Percentiles rank a stretch among this genome's conserved stretches.
Evolutionary conservation across 2,888 invertebrate genomes (phyloP).

Genomic region (Hypercompe scribonia): DNA sequence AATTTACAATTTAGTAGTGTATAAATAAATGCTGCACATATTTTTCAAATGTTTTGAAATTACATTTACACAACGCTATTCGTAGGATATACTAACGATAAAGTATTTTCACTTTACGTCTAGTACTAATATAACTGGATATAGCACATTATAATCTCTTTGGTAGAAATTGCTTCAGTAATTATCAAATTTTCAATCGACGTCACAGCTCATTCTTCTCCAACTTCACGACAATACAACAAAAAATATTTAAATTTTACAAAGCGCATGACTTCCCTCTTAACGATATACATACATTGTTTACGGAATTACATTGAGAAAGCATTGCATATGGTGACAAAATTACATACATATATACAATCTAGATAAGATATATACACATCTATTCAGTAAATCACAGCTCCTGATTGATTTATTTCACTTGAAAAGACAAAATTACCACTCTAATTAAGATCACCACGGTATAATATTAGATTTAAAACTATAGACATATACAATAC

Average conservation of each 20-base stretch:
- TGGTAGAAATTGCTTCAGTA: neutral
- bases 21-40: neutral
- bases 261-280: slow-evolving; percentile 73
- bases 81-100: neutral
- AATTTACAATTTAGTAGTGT: neutral
- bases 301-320: slow-evolving; percentile 30
- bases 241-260: slow-evolving; percentile 10
- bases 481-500: neutral
- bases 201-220: neutral
- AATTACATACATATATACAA: slow-evolving; percentile 43
- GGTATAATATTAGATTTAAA: neutral
- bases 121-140: neutral
- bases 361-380: slow-evolving; percentile 63
- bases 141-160: neutral
- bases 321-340: slow-evolving; percentile 27
- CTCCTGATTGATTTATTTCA: slow-evolving; percentile 73
- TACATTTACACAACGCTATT: neutral
- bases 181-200: neutral
- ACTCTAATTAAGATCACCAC: slow-evolving; percentile 28
- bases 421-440: slow-evolving; percentile 32
- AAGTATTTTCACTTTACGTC: neutral
- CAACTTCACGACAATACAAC: neutral
- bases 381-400: slow-evolving; percentile 82
- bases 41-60: neutral
- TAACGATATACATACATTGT: slow-evolving; percentile 19